These are phyloP conservation scores for Columbina picui DNA, from an alignment of 2,113 vertebrate genomes.

Conservation along the genomic window DNA sequence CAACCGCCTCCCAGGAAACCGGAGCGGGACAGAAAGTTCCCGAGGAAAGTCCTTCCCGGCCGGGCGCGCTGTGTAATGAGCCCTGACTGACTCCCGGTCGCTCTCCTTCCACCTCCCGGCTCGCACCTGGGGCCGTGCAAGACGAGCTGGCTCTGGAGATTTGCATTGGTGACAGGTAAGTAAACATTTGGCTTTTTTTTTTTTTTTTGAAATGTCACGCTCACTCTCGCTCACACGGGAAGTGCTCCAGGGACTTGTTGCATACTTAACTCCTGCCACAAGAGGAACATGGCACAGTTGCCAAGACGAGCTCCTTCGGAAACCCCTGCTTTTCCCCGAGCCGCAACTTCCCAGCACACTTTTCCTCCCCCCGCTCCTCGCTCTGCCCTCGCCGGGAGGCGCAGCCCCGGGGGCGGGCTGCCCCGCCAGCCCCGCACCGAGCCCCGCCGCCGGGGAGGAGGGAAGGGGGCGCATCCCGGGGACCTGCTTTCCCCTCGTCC, in stretches of 20 bases:
- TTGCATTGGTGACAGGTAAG: constrained; percentile 78
- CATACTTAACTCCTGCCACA: constrained; percentile 72
- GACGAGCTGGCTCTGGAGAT: constrained; percentile 53
- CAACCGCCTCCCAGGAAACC: constrained; percentile 58
- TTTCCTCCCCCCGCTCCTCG: neutral
- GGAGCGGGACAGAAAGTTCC: constrained; percentile 74
- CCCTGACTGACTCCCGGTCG: constrained; percentile 22
- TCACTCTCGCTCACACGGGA: constrained; percentile 65
- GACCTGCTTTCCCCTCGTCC: neutral
- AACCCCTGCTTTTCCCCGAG: neutral
- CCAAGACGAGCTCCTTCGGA: constrained; percentile 54
- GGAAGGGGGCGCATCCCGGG: neutral
- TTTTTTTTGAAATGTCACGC: constrained; percentile 39
- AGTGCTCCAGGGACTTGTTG: constrained; percentile 90
- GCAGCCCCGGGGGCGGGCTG: neutral
- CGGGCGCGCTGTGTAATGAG: constrained; percentile 4
- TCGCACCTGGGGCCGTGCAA: constrained; percentile 62
- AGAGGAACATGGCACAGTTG: constrained; percentile 56
- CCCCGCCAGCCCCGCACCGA: neutral
- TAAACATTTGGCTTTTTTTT: constrained; percentile 38
- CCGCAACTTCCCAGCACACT: constrained; percentile 56
- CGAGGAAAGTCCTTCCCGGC: constrained; percentile 67
- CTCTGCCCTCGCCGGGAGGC: neutral
- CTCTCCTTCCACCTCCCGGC: constrained; percentile 58
- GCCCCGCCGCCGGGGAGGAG: neutral